Percentiles rank a stretch among this genome's conserved stretches.
These are phyloP conservation scores for Nymphalis urticae DNA, from an alignment of 2,888 invertebrate species.

Conservation along the genomic window DNA sequence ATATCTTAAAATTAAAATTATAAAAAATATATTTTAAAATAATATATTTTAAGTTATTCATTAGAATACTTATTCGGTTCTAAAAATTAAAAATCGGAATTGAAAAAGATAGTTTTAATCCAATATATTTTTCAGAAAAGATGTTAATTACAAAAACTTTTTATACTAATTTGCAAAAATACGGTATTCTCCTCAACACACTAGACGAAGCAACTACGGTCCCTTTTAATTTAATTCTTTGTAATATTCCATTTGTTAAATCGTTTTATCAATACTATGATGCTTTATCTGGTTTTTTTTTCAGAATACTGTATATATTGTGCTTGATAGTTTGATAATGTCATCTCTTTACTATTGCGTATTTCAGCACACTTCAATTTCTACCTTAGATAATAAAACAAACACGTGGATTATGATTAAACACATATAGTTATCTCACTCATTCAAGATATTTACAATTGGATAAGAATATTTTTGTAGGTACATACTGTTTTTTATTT, in stretches of 20 bases:
- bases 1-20: too few relatives aligned
- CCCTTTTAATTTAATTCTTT: too few relatives aligned
- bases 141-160: too few relatives aligned
- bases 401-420: constrained; percentile 1
- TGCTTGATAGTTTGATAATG: constrained; percentile 34
- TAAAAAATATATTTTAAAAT: too few relatives aligned
- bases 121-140: too few relatives aligned
- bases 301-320: constrained; percentile 13
- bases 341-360: constrained; percentile 23
- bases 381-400: constrained; percentile 28
- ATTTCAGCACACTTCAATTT: constrained; percentile 27
- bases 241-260: background rate
- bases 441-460: background rate
- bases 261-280: background rate
- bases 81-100: too few relatives aligned
- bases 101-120: too few relatives aligned
- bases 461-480: background rate
- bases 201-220: too few relatives aligned
- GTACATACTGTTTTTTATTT: background rate
- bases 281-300: constrained; percentile 23
- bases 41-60: too few relatives aligned
- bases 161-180: too few relatives aligned
- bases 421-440: background rate
- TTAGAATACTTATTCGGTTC: too few relatives aligned
- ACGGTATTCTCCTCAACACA: too few relatives aligned